Evolutionary conservation across 2,797 vertebrate genomes (phyloP).

Genomic region (Luscinia megarhynchos): DNA sequence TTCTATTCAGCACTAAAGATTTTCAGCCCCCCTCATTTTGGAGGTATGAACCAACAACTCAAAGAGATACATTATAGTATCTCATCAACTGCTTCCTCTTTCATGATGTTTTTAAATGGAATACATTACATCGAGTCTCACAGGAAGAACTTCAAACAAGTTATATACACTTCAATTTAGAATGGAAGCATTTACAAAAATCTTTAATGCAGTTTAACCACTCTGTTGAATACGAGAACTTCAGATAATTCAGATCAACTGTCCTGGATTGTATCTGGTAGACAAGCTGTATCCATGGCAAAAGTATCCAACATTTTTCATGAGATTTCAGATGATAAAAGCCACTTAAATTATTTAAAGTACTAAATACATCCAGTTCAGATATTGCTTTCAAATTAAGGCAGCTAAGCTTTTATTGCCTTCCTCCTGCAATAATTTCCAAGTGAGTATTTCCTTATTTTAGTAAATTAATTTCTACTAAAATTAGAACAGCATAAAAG

Average conservation of each 20-base stretch:
- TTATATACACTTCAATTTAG: background rate
- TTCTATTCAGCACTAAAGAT: slow-evolving; percentile 32
- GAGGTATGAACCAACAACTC: slow-evolving; percentile 1
- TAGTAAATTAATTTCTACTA: background rate
- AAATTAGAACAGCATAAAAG: background rate
- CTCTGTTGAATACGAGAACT: background rate
- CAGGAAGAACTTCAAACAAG: background rate
- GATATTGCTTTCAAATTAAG: background rate
- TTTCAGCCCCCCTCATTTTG: background rate
- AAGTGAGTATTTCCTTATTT: background rate
- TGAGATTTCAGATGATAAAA: background rate
- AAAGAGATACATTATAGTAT: background rate
- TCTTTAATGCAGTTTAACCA: background rate
- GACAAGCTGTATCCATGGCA: background rate
- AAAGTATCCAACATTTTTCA: background rate
- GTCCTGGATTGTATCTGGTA: background rate
- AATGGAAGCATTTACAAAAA: background rate
- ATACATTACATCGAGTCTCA: background rate
- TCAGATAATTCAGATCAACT: background rate
- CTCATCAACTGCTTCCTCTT: background rate
- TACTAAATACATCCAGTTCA: background rate
- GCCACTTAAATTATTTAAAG: background rate
- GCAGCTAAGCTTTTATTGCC: background rate
- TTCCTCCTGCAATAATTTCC: background rate
- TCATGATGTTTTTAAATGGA: background rate